phyloP scores from a whole-genome alignment of 2,888 invertebrate genomes.

The Phaonia tiefii region DNA sequence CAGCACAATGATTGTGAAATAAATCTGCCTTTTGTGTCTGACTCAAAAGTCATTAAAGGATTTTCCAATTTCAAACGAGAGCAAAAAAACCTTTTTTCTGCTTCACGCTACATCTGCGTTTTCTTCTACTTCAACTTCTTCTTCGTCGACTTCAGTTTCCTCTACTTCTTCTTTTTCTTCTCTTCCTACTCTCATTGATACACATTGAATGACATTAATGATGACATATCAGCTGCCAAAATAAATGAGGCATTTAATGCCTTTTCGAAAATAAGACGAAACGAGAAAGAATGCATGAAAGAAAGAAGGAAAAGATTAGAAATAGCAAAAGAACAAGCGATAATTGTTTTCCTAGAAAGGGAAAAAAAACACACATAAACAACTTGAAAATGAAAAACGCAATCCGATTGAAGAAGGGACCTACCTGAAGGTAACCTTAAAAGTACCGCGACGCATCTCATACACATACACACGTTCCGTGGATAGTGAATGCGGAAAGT shows the following conservation, averaged over 20 bases:
- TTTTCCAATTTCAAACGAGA: background rate
- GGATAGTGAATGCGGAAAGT: background rate
- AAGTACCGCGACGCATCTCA: background rate
- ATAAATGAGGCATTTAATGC: slow-evolving; percentile 62
- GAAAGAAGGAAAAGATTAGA: background rate
- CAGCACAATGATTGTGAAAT: too few relatives aligned
- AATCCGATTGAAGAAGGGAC: background rate
- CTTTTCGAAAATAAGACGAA: slow-evolving; percentile 17
- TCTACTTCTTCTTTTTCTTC: background rate
- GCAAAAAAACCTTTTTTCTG: too few relatives aligned
- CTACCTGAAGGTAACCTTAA: background rate
- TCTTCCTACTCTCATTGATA: background rate
- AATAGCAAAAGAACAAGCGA: background rate
- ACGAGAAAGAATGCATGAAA: background rate
- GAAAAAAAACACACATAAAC: background rate
- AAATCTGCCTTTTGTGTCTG: too few relatives aligned
- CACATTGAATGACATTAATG: slow-evolving; percentile 67
- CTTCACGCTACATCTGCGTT: too few relatives aligned
- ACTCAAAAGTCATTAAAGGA: slow-evolving; percentile 11
- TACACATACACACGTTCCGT: background rate
- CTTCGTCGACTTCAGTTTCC: background rate
- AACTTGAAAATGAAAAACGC: background rate
- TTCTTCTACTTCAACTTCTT: too few relatives aligned
- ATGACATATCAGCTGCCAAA: slow-evolving; percentile 67
- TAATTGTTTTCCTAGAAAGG: background rate